These are phyloP conservation scores for Anthoptus insignis DNA, from an alignment of 2,888 invertebrate species.

Conservation along the genomic window DNA sequence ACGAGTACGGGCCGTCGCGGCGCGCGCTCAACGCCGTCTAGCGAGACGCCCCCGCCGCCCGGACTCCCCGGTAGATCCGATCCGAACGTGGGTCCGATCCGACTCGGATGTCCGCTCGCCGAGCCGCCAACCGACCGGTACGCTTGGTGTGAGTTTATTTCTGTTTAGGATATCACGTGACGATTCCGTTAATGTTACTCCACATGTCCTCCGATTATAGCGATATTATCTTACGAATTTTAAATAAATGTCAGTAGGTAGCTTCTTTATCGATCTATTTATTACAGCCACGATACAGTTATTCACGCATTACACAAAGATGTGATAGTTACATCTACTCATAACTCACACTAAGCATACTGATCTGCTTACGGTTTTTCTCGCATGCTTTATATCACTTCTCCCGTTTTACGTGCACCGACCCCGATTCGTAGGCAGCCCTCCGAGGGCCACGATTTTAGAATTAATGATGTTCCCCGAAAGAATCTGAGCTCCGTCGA, in stretches of 20 bases:
- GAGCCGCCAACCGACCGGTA: conserved; percentile 2
- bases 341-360: neutral
- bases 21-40: no score
- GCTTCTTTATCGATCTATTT: neutral
- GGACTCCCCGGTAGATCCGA: no score
- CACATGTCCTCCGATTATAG: neutral
- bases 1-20: conserved; percentile 88
- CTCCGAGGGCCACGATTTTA: conserved; percentile 17
- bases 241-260: neutral
- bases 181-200: neutral
- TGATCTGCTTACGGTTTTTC: conserved; percentile 15
- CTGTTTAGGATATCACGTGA: neutral
- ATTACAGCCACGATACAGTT: neutral
- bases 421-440: conserved; percentile 23
- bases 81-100: conserved; percentile 25
- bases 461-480: conserved; percentile 7
- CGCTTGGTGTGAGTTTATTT: neutral
- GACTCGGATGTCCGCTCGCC: neutral
- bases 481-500: conserved; percentile 16
- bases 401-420: conserved; percentile 35
- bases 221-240: neutral
- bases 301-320: neutral
- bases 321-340: neutral
- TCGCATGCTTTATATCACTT: conserved; percentile 30
- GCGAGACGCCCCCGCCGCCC: no score